phyloP scores from a whole-genome alignment of 2,113 vertebrate species.

The Brachyhypopomus occidentalis region DNA sequence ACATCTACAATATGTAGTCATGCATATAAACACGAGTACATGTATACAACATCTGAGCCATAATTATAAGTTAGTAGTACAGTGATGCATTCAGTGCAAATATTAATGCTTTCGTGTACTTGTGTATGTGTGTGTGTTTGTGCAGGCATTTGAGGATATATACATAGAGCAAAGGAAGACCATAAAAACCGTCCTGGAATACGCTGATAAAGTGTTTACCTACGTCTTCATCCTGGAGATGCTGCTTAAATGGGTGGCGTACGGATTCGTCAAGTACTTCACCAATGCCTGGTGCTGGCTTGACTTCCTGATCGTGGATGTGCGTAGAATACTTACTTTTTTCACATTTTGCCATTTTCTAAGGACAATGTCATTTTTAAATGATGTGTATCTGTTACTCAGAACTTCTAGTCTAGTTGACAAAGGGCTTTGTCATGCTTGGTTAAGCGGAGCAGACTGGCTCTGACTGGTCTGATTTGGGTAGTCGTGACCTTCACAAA shows the following conservation, averaged over 20 bases:
- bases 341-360: not conserved
- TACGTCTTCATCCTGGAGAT: slow-evolving; percentile 98
- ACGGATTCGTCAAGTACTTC: slow-evolving; percentile 96
- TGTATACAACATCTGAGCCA: not conserved
- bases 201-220: slow-evolving; percentile 96
- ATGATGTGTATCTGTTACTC: no score
- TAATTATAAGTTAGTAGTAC: not conserved
- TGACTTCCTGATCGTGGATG: slow-evolving; percentile 97
- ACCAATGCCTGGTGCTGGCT: slow-evolving; percentile 99
- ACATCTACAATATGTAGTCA: no score
- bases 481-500: no score
- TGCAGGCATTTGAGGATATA: slow-evolving; percentile 95
- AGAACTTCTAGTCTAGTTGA: no score
- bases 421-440: no score
- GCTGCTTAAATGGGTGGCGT: slow-evolving; percentile 98
- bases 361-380: no score
- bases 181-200: slow-evolving; percentile 93
- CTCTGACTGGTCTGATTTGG: no score
- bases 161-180: slow-evolving; percentile 94
- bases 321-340: slow-evolving; percentile 74
- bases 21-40: no score
- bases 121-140: slow-evolving; percentile 14
- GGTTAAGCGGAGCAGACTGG: no score
- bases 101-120: slow-evolving; percentile 4
- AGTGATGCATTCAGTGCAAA: not conserved